phyloP scores from a whole-genome alignment of 2,113 vertebrate species.

The Glaucomys volans region DNA sequence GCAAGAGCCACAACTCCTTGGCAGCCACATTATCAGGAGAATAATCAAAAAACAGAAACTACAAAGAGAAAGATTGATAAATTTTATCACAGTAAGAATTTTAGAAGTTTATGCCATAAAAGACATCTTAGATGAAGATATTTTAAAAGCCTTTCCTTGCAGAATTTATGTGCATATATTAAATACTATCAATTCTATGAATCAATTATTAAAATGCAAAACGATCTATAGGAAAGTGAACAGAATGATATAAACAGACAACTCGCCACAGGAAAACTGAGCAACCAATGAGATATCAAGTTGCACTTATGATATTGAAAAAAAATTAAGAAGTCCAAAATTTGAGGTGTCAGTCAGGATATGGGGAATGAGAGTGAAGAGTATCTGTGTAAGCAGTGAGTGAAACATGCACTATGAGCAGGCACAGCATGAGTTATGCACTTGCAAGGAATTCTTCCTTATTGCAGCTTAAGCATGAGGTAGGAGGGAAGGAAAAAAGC shows the following conservation, averaged over 20 bases:
- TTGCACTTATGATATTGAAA: background rate
- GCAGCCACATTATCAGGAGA: background rate
- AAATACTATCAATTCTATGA: background rate
- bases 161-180: background rate
- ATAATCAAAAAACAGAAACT: background rate
- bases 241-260: background rate
- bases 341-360: background rate
- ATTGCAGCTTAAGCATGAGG: background rate
- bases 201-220: background rate
- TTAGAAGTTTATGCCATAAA: background rate
- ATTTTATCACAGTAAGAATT: background rate
- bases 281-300: background rate
- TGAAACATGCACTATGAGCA: background rate
- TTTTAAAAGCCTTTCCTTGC: background rate
- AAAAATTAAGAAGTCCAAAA: background rate
- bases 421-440: background rate
- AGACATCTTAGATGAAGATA: background rate
- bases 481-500: background rate
- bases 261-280: background rate
- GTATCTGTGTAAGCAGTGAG: background rate
- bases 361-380: background rate
- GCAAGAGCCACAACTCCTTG: background rate
- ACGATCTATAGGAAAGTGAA: background rate
- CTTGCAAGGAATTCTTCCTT: background rate
- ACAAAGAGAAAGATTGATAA: background rate